phyloP scores from a whole-genome alignment of 2,888 invertebrate species.

The Incurvaria masculella region DNA sequence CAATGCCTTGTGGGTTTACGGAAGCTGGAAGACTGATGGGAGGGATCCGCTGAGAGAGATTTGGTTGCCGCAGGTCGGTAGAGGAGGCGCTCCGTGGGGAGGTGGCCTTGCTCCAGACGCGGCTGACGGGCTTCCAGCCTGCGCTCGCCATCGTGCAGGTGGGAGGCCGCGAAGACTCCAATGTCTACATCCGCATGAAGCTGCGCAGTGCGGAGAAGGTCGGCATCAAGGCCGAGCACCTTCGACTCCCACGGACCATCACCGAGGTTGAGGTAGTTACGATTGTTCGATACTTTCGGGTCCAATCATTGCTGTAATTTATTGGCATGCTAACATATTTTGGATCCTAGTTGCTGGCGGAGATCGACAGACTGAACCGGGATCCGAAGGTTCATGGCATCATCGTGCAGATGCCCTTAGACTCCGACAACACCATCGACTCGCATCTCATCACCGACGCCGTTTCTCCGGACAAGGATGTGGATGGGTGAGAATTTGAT shows the following conservation, averaged over 20 bases:
- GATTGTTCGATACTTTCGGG: neutral
- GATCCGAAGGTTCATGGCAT: slow-evolving; percentile 89
- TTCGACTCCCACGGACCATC: slow-evolving; percentile 73
- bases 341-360: slow-evolving; percentile 59
- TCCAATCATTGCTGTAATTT: neutral
- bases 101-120: slow-evolving; percentile 56
- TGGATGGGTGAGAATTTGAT: slow-evolving; percentile 94
- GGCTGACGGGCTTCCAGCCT: slow-evolving; percentile 62
- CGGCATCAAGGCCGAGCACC: slow-evolving; percentile 79
- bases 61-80: slow-evolving; percentile 71
- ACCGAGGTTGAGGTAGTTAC: slow-evolving; percentile 71
- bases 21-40: no score
- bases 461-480: slow-evolving; percentile 89
- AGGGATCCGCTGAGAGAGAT: no score
- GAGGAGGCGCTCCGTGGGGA: slow-evolving; percentile 64
- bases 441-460: slow-evolving; percentile 83
- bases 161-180: slow-evolving; percentile 94
- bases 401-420: slow-evolving; percentile 95
- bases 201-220: slow-evolving; percentile 88
- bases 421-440: slow-evolving; percentile 78
- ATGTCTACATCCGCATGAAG: slow-evolving; percentile 97
- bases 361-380: slow-evolving; percentile 73
- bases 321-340: no score
- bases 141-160: slow-evolving; percentile 94
- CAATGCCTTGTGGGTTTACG: no score